phyloP scores from a whole-genome alignment of 2,888 invertebrate species.

The Eupeodes latifasciatus region DNA sequence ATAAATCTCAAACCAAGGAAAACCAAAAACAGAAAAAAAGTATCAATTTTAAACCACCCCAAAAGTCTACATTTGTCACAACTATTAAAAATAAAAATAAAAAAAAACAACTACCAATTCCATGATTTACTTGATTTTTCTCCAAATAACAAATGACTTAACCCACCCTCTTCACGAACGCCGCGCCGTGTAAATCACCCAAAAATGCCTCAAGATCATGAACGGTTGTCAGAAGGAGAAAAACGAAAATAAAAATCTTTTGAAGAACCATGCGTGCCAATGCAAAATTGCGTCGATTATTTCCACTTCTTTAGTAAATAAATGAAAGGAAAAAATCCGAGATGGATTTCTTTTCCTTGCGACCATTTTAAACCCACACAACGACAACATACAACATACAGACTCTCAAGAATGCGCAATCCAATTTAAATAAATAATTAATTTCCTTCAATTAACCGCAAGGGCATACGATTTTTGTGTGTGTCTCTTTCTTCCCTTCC shows the following conservation, averaged over 20 bases:
- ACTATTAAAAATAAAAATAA: conserved; percentile 35
- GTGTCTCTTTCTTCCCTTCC: no score
- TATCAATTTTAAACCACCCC: conserved; percentile 43
- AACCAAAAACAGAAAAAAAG: conserved; percentile 3
- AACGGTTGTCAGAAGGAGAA: conserved; percentile 12
- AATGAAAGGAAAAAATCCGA: conserved; percentile 1
- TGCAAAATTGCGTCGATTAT: conserved; percentile 62
- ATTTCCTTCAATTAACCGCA: conserved; percentile 82
- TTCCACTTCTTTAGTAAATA: conserved; percentile 33
- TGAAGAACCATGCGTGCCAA: conserved; percentile 64
- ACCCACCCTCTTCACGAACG: conserved; percentile 34
- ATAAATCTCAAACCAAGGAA: conserved; percentile 51
- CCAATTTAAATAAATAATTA: conserved; percentile 84
- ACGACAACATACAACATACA: conserved; percentile 6
- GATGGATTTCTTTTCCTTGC: conserved; percentile 49
- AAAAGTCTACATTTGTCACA: conserved; percentile 60
- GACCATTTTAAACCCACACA: conserved; percentile 29
- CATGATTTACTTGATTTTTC: conserved; percentile 47
- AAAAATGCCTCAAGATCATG: conserved; percentile 46
- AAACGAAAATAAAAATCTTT: conserved; percentile 7
- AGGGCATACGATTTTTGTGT: conserved; percentile 77
- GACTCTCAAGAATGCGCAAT: conserved; percentile 77
- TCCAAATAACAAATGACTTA: conserved; percentile 50
- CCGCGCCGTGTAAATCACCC: conserved; percentile 19
- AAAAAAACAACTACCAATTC: conserved; percentile 33